phyloP scores from a whole-genome alignment of 2,888 invertebrate species.

The Amphimallon solstitiale region DNA sequence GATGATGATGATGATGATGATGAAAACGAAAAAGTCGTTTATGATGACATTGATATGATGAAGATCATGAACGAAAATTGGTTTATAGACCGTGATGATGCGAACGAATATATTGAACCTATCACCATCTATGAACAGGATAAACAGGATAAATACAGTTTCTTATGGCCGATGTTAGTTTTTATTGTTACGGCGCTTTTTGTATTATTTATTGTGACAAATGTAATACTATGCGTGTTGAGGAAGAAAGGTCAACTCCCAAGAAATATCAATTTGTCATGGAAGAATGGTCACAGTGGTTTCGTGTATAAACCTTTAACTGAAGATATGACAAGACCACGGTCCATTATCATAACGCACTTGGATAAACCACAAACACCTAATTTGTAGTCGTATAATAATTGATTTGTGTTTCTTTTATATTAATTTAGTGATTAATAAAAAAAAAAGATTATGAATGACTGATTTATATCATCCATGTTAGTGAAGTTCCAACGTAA shows the following conservation, averaged over 20 bases:
- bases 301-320: conserved; percentile 82
- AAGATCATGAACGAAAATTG: neutral
- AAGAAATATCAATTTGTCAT: conserved; percentile 56
- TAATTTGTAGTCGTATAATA: conserved; percentile 24
- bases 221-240: conserved; percentile 56
- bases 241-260: conserved; percentile 55
- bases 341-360: conserved; percentile 30
- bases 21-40: conserved; percentile 54
- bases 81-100: conserved; percentile 16
- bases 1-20: conserved; percentile 50
- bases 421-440: neutral
- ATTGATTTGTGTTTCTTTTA: neutral
- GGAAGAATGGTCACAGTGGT: conserved; percentile 68
- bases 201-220: conserved; percentile 65
- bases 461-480: too few relatives aligned
- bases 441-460: neutral
- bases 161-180: conserved; percentile 70
- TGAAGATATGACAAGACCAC: conserved; percentile 68
- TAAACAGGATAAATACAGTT: conserved; percentile 50
- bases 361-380: conserved; percentile 33
- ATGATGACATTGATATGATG: conserved; percentile 24
- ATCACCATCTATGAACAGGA: conserved; percentile 14
- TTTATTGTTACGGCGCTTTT: conserved; percentile 68
- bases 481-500: too few relatives aligned
- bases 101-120: conserved; percentile 3